Base-by-base conservation (phyloP, 2,888 invertebrate species). In the Chalcis sispes region DNA sequence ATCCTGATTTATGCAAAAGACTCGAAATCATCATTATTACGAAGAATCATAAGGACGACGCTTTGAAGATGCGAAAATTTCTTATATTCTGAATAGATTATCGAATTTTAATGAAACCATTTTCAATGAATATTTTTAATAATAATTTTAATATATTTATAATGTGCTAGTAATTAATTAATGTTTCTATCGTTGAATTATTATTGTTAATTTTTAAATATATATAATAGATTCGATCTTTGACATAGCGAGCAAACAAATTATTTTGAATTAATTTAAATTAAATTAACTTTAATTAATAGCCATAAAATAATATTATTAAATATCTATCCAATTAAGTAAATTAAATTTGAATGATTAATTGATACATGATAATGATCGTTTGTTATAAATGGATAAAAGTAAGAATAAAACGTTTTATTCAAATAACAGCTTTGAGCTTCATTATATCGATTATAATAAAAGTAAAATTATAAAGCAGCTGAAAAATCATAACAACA, bases 1-100 rank as follows among this genome's bases (percentile, higher is more conserved):
- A 65, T 36, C 58, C 58, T 61, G 54, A 29, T 61, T 54, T 25
- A 42, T n/a, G n/a, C n/a, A n/a, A n/a, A 54, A 56, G 18, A 15
- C 48, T n/a, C 4, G 42, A 46, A 46, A 5, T 54, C 3, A 18
- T 42, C 42, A 15, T 42, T 15, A 42, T 2, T 15, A 36, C 36
- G 15, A 42, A 42, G 8, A 13, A n/a, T n/a, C n/a, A n/a, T n/a
- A n/a, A 2, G 15, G 8, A 42, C 15, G 8, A 15, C 42, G 15
- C 7, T 13, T 13, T 42, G 8, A 42, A 42, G 15, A n/a, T n/a
- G n/a, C n/a, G n/a, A n/a, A 42, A 42, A 13, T 42, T 42, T 13
- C 8, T 42, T 4, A 42, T 2, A 42, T 8, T n/a, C n/a, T n/a
- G n/a, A n/a, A n/a, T n/a, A n/a, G n/a, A 2, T 42, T 42, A 42